phyloP scores from a whole-genome alignment of 2,113 vertebrate genomes.

The Xyrauchen texanus region DNA sequence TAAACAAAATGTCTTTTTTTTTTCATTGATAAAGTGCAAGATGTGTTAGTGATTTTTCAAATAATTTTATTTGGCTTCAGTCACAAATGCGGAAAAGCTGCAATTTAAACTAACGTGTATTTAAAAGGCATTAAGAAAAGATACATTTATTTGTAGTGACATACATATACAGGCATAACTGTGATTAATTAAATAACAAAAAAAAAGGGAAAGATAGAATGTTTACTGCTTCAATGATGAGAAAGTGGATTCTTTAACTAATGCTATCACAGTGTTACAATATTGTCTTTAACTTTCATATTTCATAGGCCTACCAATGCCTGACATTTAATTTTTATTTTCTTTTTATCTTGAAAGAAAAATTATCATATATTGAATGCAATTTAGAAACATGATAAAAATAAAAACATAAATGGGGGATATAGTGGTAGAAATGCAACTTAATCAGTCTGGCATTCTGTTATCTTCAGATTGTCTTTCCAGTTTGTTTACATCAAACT shows the following conservation, averaged over 20 bases:
- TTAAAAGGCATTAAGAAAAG: not conserved
- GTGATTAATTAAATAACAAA: not conserved
- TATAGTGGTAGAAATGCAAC: not conserved
- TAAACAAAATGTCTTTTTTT: conserved; percentile 47
- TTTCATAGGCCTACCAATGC: too few relatives aligned
- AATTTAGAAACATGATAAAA: not conserved
- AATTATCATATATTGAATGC: not conserved
- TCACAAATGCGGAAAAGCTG: conserved; percentile 1
- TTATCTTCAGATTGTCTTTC: not conserved
- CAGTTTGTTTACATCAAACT: not conserved
- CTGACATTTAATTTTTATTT: not conserved
- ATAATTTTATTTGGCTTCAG: too few relatives aligned
- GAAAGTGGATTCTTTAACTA: not conserved
- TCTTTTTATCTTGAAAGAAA: not conserved
- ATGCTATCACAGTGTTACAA: not conserved
- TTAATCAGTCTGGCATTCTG: not conserved
- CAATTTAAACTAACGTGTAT: not conserved
- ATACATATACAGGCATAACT: not conserved
- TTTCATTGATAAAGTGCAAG: not conserved
- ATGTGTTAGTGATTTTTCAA: too few relatives aligned
- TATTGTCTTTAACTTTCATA: too few relatives aligned
- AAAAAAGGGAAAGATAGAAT: not conserved
- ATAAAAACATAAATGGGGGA: not conserved
- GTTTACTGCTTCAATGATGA: not conserved
- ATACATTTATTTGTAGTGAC: not conserved